These are phyloP conservation scores for Hydractinia echinata DNA, from an alignment of 30 jellyfish, hydroid and myxozoan species.

Conservation along the genomic window DNA sequence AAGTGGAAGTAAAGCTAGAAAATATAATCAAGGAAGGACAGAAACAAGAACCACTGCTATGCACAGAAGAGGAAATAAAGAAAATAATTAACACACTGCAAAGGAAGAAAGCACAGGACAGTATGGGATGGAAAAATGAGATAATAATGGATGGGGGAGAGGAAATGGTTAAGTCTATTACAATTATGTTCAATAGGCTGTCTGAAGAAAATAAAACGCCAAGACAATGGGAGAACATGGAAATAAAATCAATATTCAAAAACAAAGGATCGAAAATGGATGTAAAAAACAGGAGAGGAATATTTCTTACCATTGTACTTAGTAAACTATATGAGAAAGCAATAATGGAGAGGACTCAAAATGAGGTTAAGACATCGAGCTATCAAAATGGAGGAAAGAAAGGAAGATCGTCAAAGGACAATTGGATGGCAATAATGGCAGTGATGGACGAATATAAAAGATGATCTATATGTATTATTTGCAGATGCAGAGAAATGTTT, in stretches of 20 bases:
- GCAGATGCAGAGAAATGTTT: too few relatives aligned
- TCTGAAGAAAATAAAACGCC: too few relatives aligned
- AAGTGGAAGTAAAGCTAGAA: neutral
- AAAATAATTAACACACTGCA: slow-evolving; percentile 32
- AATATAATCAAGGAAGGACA: slow-evolving; percentile 16
- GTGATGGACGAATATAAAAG: slow-evolving; percentile 36
- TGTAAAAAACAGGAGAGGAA: slow-evolving; percentile 45
- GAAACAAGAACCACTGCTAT: slow-evolving; percentile 23
- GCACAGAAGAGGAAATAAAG: slow-evolving; percentile 19
- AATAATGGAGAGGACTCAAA: slow-evolving; percentile 15
- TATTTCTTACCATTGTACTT: slow-evolving; percentile 28
- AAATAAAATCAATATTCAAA: too few relatives aligned
- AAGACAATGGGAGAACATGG: too few relatives aligned
- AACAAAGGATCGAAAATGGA: slow-evolving; percentile 37
- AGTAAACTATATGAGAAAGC: slow-evolving; percentile 30
- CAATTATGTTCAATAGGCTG: slow-evolving; percentile 32
- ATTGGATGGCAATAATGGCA: slow-evolving; percentile 58
- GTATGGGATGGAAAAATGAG: slow-evolving; percentile 39
- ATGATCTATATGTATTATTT: too few relatives aligned
- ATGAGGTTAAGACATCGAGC: neutral
- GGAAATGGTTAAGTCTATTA: slow-evolving; percentile 41
- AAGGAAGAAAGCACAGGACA: slow-evolving; percentile 32
- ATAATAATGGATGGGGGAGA: slow-evolving; percentile 27
- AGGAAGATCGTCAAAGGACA: slow-evolving; percentile 19
- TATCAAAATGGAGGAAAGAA: slow-evolving; percentile 37